Conservation (phyloP, 2,888 invertebrate species). For the Noctua comes region DNA sequence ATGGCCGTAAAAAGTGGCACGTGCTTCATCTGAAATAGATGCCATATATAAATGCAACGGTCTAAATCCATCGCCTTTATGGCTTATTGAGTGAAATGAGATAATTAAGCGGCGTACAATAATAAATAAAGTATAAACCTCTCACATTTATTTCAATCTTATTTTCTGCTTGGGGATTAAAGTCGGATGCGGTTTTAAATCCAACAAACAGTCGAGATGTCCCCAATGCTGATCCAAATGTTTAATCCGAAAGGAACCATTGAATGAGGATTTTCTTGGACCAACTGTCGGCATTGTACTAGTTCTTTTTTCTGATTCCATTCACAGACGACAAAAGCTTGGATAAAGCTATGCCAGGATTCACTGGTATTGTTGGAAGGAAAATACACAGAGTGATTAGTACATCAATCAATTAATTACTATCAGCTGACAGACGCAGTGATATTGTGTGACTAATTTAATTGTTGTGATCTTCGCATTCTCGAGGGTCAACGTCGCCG, state of each 20-base stretch:
- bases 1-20: conserved; percentile 80
- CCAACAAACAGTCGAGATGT: conserved; percentile 28
- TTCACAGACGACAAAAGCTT: background rate
- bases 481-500: conserved; percentile 52
- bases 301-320: conserved; percentile 5
- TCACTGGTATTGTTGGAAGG: conserved; percentile 1
- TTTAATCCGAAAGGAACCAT: conserved; percentile 43
- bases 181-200: conserved; percentile 9
- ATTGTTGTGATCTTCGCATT: conserved; percentile 45
- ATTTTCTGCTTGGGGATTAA: conserved; percentile 34
- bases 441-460: conserved; percentile 52
- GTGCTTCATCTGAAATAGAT: conserved; percentile 75
- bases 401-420: conserved; percentile 44
- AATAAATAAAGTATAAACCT: conserved; percentile 21
- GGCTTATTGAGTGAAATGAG: conserved; percentile 54
- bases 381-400: conserved; percentile 14
- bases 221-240: conserved; percentile 14
- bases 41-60: conserved; percentile 59
- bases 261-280: conserved; percentile 26
- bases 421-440: conserved; percentile 32
- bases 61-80: conserved; percentile 58
- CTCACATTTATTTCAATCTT: conserved; percentile 25
- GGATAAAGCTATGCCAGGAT: background rate
- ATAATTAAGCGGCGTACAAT: conserved; percentile 37
- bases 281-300: background rate